These are phyloP conservation scores for Opisthograptis luteolata DNA, from an alignment of 2,888 invertebrate genomes.

Conservation along the genomic window DNA sequence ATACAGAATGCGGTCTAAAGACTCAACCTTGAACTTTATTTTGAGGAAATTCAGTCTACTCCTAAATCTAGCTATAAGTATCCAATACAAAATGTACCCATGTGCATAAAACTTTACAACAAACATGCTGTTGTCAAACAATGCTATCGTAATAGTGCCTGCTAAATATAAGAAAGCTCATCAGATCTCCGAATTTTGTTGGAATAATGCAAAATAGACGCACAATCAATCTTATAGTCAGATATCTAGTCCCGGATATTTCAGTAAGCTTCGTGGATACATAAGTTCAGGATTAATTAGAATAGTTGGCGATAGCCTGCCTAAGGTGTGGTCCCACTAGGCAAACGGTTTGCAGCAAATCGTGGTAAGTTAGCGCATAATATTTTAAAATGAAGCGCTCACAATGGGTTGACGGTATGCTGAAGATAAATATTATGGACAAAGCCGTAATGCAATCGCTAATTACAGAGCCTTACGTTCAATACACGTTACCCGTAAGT, in stretches of 20 bases:
- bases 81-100: not conserved
- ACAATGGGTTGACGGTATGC: too few species aligned
- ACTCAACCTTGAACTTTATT: too few species aligned
- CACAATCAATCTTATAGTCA: constrained; percentile 76
- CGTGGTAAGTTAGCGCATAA: too few species aligned
- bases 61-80: too few species aligned
- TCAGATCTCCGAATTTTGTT: constrained; percentile 1
- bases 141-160: constrained; percentile 4
- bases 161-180: not conserved
- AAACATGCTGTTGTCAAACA: not conserved
- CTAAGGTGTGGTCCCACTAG: not conserved
- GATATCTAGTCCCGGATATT: constrained; percentile 78
- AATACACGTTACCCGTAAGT: too few species aligned
- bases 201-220: constrained; percentile 39
- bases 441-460: too few species aligned
- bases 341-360: not conserved
- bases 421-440: too few species aligned
- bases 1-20: too few species aligned
- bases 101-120: not conserved
- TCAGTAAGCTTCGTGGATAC: constrained; percentile 61
- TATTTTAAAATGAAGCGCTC: too few species aligned
- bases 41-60: too few species aligned
- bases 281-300: constrained; percentile 60
- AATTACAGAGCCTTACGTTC: too few species aligned
- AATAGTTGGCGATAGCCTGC: constrained; percentile 44